phyloP scores from a whole-genome alignment of 2,888 invertebrate species.

The Leucophenga montana region DNA sequence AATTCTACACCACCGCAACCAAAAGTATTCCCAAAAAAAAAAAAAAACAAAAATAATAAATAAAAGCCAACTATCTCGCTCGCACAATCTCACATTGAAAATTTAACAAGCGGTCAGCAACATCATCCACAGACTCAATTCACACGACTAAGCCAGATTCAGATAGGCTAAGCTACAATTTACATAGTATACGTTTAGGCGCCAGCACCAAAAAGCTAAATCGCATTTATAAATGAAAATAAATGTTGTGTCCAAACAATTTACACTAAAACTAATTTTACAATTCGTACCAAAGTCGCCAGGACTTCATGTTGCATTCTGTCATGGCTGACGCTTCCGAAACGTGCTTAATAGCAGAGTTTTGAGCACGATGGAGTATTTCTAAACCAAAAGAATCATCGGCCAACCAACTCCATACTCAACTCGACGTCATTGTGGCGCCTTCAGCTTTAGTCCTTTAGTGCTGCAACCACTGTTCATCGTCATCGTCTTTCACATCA shows the following conservation, averaged over 20 bases:
- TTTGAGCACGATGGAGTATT: not conserved
- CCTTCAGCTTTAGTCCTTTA: conserved; percentile 17
- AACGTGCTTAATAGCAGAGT: conserved; percentile 27
- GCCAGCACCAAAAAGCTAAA: conserved; percentile 49
- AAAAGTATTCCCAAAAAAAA: too few species aligned
- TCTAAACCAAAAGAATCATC: too few species aligned
- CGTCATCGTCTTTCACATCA: not conserved
- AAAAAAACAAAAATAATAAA: too few species aligned
- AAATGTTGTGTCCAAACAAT: conserved; percentile 65
- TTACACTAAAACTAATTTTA: conserved; percentile 62
- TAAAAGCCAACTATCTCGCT: too few species aligned
- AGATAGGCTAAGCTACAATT: not conserved
- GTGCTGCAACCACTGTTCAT: too few species aligned
- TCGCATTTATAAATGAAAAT: conserved; percentile 64
- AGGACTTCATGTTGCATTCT: too few species aligned
- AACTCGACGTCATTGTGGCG: conserved; percentile 44
- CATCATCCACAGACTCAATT: not conserved
- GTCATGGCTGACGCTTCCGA: too few species aligned
- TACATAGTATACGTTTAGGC: not conserved
- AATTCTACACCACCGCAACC: too few species aligned
- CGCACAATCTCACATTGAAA: conserved; percentile 58
- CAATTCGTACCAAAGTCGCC: conserved; percentile 54
- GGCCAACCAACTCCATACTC: conserved; percentile 41
- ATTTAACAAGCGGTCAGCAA: conserved; percentile 56
- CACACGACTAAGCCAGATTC: not conserved